A percentile compares a stretch with the other conserved stretches of the same genome.
phyloP scores from a whole-genome alignment of 2,888 invertebrate genomes.

The Chymomyza fuscimana region DNA sequence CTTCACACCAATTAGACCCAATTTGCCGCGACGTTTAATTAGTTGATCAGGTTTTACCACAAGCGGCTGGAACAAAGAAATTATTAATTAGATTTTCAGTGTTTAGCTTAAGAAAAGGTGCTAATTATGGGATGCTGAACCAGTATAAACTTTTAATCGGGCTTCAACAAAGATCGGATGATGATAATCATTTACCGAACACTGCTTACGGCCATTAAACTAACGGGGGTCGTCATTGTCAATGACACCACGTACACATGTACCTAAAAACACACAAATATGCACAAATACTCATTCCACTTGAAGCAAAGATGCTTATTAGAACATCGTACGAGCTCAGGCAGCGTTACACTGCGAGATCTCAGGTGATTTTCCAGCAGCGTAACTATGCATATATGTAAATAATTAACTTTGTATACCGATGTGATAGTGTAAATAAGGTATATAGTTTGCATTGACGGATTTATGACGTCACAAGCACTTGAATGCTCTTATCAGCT shows the following conservation, averaged over 20 bases:
- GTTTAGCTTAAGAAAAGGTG: slow-evolving; percentile 4
- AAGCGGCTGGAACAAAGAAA: slow-evolving; percentile 83
- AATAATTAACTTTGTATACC: slow-evolving; percentile 15
- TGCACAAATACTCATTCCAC: slow-evolving; percentile 10
- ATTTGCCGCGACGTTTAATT: slow-evolving; percentile 98
- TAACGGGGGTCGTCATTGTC: slow-evolving; percentile 55
- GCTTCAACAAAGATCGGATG: slow-evolving; percentile 35
- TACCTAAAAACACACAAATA: slow-evolving; percentile 20
- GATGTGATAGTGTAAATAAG: background rate
- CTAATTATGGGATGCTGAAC: slow-evolving; percentile 23
- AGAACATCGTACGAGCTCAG: slow-evolving; percentile 61
- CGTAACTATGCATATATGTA: slow-evolving; percentile 26
- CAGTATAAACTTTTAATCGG: background rate
- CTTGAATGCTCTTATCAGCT: slow-evolving; percentile 4
- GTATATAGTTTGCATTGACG: slow-evolving; percentile 10
- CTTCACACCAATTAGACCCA: slow-evolving; percentile 97
- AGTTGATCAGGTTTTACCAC: slow-evolving; percentile 99
- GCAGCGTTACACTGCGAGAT: slow-evolving; percentile 30
- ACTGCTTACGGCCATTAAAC: background rate
- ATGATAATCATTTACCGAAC: slow-evolving; percentile 25
- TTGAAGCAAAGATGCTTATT: slow-evolving; percentile 33
- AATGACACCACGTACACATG: slow-evolving; percentile 51
- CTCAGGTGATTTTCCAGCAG: slow-evolving; percentile 39
- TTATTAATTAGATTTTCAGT: slow-evolving; percentile 8
- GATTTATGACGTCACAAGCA: slow-evolving; percentile 24